Conservation (phyloP, 1,140 invertebrate genomes). For the Drosophila kohkoa region DNA sequence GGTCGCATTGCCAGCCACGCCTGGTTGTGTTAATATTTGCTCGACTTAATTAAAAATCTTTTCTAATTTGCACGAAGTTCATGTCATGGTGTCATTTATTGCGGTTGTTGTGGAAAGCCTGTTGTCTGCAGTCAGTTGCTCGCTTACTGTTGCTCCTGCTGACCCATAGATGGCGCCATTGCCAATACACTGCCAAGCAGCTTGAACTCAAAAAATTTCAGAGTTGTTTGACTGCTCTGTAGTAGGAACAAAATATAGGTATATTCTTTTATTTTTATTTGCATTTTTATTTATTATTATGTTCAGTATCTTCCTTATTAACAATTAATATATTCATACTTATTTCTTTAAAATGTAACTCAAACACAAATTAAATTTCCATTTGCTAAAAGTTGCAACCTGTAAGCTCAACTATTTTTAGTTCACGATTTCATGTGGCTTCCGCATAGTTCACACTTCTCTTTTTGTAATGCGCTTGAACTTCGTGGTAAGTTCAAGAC, state of each 20-base stretch:
- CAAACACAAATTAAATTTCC: too few relatives aligned
- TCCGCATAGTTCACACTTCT: background rate
- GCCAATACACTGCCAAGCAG: slow-evolving; percentile 27
- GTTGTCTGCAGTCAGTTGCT: slow-evolving; percentile 21
- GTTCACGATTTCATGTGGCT: background rate
- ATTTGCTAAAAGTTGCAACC: too few relatives aligned
- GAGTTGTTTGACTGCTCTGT: too few relatives aligned
- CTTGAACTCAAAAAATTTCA: background rate
- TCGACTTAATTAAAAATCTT: slow-evolving; percentile 80
- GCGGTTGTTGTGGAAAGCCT: slow-evolving; percentile 45
- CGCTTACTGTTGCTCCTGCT: background rate
- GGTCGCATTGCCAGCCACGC: slow-evolving; percentile 23
- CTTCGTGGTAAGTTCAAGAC: background rate
- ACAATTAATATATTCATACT: too few relatives aligned
- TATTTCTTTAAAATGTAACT: too few relatives aligned
- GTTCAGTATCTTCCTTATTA: too few relatives aligned
- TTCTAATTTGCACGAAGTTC: slow-evolving; percentile 81
- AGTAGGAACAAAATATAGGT: too few relatives aligned
- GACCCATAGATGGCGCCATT: slow-evolving; percentile 32
- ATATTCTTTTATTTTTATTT: too few relatives aligned
- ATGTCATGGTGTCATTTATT: slow-evolving; percentile 64
- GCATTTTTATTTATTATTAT: too few relatives aligned
- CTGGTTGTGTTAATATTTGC: slow-evolving; percentile 74
- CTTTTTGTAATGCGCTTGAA: background rate
- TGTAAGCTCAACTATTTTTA: too few relatives aligned